Conservation (phyloP, 2,797 vertebrate genomes). For the Pantherophis vulpinus region DNA sequence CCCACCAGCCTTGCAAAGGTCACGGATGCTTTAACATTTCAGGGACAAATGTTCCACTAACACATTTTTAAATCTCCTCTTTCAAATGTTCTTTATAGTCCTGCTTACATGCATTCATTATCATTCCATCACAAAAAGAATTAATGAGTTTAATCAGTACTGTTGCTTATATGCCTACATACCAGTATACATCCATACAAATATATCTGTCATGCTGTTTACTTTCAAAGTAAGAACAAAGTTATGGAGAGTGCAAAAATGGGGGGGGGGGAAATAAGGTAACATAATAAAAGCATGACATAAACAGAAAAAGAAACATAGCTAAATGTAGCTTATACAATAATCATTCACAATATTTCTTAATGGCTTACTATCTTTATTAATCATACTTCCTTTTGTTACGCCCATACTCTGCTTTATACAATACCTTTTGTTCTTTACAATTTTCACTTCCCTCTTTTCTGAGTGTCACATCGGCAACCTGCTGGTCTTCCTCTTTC, state of each 20-base stretch:
- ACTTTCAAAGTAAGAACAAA: neutral
- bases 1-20: neutral
- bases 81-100: neutral
- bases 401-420: neutral
- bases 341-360: neutral
- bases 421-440: neutral
- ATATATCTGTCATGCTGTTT: neutral
- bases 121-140: neutral
- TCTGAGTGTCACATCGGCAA: neutral
- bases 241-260: neutral
- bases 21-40: neutral
- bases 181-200: neutral
- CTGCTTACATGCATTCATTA: neutral
- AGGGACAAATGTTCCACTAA: neutral
- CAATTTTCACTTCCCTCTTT: neutral
- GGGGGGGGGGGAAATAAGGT: neutral
- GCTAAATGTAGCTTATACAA: neutral
- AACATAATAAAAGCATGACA: neutral
- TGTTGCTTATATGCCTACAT: neutral
- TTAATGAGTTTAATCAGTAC: neutral
- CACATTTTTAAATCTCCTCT: neutral
- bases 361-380: neutral
- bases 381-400: neutral
- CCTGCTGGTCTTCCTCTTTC: neutral
- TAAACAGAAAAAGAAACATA: neutral